Percentiles rank a stretch among this genome's conserved stretches.
These are phyloP conservation scores for Nephrotoma guestfalica DNA, from an alignment of 2,888 invertebrate genomes.

Conservation along the genomic window DNA sequence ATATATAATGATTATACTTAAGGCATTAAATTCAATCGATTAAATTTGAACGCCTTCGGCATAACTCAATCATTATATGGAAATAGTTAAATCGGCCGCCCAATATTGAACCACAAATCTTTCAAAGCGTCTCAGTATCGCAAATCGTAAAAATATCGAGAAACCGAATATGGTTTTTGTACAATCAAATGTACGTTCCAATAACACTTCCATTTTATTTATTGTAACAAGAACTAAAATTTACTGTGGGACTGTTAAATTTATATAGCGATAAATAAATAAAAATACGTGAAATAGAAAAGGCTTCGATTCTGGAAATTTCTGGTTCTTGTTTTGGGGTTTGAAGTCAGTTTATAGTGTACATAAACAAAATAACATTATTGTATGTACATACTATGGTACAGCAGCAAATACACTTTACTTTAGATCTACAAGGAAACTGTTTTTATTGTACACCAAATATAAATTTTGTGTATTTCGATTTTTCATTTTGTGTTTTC, in stretches of 20 bases:
- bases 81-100: neutral
- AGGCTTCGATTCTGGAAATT: neutral
- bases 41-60: neutral
- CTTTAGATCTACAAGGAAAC: neutral
- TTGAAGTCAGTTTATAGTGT: neutral
- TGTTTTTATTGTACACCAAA: neutral
- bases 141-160: neutral
- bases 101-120: neutral
- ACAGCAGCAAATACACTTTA: neutral
- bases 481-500: neutral
- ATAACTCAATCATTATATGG: neutral
- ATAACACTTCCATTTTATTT: neutral
- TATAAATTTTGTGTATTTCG: neutral
- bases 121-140: neutral
- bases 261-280: neutral
- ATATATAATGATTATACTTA: neutral
- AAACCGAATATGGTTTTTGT: neutral
- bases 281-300: neutral
- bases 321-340: neutral
- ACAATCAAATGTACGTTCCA: neutral
- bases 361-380: neutral
- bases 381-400: neutral
- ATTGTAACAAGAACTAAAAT: neutral
- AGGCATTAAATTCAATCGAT: neutral
- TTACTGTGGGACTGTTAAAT: neutral